These are phyloP conservation scores for Solen grandis DNA, from an alignment of 1,140 invertebrate species.

Conservation along the genomic window DNA sequence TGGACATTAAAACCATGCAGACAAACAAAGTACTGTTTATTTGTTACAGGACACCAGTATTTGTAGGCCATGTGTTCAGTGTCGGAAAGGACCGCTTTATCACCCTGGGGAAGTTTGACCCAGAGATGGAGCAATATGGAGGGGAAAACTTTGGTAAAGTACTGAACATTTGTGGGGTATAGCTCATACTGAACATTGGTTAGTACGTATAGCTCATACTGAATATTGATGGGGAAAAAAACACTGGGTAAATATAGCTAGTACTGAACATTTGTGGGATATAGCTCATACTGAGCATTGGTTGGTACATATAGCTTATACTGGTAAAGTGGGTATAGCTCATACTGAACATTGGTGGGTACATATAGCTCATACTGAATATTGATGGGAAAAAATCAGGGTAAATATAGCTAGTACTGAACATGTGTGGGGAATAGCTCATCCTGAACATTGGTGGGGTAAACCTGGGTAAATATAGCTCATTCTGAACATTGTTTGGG, in stretches of 20 bases:
- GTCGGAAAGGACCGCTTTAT: constrained; percentile 93
- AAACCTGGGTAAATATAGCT: background rate
- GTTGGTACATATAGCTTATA: no score
- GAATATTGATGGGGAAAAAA: background rate
- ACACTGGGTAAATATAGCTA: background rate
- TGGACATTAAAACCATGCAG: no score
- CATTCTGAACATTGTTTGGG: background rate
- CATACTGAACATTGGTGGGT: background rate
- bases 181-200: background rate
- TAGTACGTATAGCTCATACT: background rate
- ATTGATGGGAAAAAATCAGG: background rate
- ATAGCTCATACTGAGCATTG: constrained; percentile 78
- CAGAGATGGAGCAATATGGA: constrained; percentile 88
- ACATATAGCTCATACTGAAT: background rate
- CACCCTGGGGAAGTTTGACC: constrained; percentile 86
- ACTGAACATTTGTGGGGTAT: background rate
- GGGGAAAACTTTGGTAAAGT: constrained; percentile 99
- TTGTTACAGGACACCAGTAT: constrained; percentile 53
- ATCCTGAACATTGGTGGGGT: constrained; percentile 76
- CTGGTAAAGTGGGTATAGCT: background rate
- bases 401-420: background rate
- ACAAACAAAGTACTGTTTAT: background rate
- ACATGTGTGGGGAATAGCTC: background rate
- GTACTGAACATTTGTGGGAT: background rate
- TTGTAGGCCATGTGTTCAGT: constrained; percentile 95